Conservation (phyloP, 2,113 vertebrate genomes). For the Lagopus leucura region DNA sequence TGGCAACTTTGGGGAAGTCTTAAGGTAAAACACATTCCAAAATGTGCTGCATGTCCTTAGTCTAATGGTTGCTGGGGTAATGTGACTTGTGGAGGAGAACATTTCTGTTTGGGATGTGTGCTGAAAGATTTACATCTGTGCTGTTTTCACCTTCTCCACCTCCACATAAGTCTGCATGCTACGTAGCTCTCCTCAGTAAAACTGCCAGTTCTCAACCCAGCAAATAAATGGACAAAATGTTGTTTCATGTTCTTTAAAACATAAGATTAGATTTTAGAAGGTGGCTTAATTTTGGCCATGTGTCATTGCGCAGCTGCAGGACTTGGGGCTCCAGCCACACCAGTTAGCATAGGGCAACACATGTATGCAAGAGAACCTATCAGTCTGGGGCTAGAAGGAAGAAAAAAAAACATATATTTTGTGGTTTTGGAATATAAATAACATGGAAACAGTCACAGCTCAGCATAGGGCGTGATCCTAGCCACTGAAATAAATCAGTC, state of each 20-base stretch:
- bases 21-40: background rate
- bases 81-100: background rate
- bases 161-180: background rate
- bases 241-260: background rate
- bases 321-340: background rate
- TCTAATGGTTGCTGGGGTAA: conserved; percentile 20
- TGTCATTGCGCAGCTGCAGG: background rate
- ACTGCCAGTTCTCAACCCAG: conserved; percentile 28
- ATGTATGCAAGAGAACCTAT: background rate
- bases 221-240: conserved; percentile 18
- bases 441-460: background rate
- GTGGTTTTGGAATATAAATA: background rate
- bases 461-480: background rate
- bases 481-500: background rate
- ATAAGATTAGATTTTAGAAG: background rate
- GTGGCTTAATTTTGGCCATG: background rate
- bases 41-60: background rate
- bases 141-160: conserved; percentile 19
- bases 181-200: conserved; percentile 34
- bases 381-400: background rate
- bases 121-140: conserved; percentile 1
- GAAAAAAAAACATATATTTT: background rate
- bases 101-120: conserved; percentile 11
- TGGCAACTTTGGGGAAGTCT: background rate
- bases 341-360: background rate